phyloP scores from a whole-genome alignment of 1,140 invertebrate genomes.

The Hormaphis cornu region DNA sequence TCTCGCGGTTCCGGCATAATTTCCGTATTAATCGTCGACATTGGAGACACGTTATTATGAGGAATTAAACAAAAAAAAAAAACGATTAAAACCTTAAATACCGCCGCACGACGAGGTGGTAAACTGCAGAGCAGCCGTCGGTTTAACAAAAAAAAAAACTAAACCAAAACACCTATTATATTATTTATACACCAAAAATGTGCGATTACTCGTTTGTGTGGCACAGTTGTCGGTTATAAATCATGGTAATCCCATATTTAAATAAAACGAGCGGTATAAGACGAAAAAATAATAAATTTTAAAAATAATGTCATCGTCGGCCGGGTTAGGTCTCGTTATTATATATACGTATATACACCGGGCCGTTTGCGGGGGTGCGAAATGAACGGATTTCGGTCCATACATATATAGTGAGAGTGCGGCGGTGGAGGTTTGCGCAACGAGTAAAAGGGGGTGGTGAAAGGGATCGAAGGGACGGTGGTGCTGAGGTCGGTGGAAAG shows the following conservation, averaged over 20 bases:
- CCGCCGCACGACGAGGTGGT: not conserved
- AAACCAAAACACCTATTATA: not conserved
- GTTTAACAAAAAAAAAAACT: not conserved
- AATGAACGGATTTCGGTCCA: conserved; percentile 14
- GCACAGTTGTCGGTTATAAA: conserved; percentile 22
- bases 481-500: conserved; percentile 19
- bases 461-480: not conserved
- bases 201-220: not conserved
- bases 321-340: too few species aligned
- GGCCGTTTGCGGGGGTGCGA: not conserved
- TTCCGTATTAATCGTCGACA: not conserved
- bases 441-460: not conserved
- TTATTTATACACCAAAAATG: conserved; percentile 10
- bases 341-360: too few species aligned
- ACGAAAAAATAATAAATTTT: conserved; percentile 29
- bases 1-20: not conserved
- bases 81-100: not conserved
- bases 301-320: conserved; percentile 27
- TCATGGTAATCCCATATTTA: conserved; percentile 30
- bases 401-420: too few species aligned
- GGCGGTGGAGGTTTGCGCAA: not conserved
- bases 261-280: conserved; percentile 13
- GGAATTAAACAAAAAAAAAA: not conserved
- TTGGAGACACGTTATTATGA: not conserved
- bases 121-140: not conserved